A percentile compares a stretch with the other conserved stretches of the same genome.
Conservation (phyloP, 2,888 invertebrate species). For the Apodemia mormo region DNA sequence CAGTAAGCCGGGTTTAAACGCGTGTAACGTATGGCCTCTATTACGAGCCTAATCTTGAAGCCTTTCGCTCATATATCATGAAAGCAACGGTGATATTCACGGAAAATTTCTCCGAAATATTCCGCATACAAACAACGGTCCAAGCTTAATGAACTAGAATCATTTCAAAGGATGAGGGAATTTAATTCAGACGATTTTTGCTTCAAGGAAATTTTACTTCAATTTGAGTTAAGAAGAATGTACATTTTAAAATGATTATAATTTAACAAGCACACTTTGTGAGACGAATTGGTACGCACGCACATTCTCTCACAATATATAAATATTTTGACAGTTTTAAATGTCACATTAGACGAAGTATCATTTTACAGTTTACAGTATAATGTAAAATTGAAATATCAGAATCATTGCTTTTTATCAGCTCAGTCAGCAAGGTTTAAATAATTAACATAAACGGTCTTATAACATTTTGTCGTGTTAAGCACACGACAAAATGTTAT, state of each 20-base stretch:
- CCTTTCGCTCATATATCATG: conserved; percentile 69
- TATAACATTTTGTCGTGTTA: too few species aligned
- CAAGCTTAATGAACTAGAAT: conserved; percentile 43
- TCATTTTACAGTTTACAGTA: too few species aligned
- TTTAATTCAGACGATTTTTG: conserved; percentile 35
- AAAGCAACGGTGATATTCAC: conserved; percentile 46
- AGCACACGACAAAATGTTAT: too few species aligned
- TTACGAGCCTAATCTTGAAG: conserved; percentile 69
- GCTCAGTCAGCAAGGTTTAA: too few species aligned
- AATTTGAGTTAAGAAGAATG: not conserved
- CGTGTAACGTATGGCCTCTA: conserved; percentile 65
- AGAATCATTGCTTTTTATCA: too few species aligned
- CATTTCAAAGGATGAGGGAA: conserved; percentile 32
- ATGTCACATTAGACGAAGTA: too few species aligned
- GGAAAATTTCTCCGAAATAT: conserved; percentile 51
- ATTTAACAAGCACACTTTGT: not conserved
- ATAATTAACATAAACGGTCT: too few species aligned
- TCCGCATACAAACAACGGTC: conserved; percentile 49
- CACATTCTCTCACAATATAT: not conserved
- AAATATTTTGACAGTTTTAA: too few species aligned
- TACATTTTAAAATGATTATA: not conserved
- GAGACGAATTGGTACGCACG: not conserved
- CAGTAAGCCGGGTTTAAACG: conserved; percentile 37
- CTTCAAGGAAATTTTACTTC: conserved; percentile 6
- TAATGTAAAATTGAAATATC: too few species aligned